Conservation (phyloP, 2,888 invertebrate species). For the Drosophila neoperkinsi region DNA sequence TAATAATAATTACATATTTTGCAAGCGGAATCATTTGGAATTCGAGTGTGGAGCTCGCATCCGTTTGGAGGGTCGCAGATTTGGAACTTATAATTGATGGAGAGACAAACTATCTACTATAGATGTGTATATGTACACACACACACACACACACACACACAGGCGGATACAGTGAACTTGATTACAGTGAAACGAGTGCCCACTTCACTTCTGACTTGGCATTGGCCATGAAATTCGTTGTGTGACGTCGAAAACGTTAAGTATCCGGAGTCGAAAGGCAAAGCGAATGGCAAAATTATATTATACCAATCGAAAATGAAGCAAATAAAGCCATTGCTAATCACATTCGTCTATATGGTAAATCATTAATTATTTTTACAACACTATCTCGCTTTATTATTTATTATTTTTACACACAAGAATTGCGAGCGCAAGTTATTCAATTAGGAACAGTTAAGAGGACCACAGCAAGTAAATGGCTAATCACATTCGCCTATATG, state of each 20-base stretch:
- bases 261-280: conserved; percentile 30
- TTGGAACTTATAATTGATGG: not conserved
- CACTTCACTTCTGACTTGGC: conserved; percentile 70
- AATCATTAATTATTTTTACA: not conserved
- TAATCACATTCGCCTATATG: not conserved
- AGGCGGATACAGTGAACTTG: conserved; percentile 33
- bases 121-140: not conserved
- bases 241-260: conserved; percentile 62
- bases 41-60: conserved; percentile 1
- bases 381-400: not conserved
- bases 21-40: not conserved
- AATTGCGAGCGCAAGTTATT: not conserved
- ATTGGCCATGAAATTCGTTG: conserved; percentile 71
- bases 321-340: conserved; percentile 2
- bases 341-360: not conserved
- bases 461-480: not conserved
- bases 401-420: not conserved
- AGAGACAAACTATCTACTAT: not conserved
- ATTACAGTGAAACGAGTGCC: conserved; percentile 37
- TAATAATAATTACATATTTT: not conserved
- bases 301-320: not conserved
- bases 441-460: not conserved
- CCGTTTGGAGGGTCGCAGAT: not conserved
- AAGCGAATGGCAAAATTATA: conserved; percentile 23
- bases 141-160: not conserved